These are phyloP conservation scores for Anas georgica DNA, from an alignment of 2,797 vertebrate genomes.

Conservation along the genomic window DNA sequence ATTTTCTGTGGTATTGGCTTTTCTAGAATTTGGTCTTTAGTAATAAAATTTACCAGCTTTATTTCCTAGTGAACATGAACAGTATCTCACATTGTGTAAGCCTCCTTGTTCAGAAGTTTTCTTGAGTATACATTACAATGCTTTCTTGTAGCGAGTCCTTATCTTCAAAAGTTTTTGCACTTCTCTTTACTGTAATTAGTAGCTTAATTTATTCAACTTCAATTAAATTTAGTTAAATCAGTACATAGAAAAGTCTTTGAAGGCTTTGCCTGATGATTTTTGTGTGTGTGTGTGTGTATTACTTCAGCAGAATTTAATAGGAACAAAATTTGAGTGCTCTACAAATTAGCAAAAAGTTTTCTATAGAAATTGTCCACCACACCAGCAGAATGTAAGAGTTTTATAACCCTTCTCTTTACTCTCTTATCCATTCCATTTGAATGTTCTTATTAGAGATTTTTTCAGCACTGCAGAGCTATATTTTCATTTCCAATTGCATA, in stretches of 20 bases:
- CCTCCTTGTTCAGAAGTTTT: background rate
- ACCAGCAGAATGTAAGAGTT: background rate
- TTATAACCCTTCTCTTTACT: background rate
- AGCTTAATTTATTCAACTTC: background rate
- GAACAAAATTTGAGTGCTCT: background rate
- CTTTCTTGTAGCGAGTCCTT: background rate
- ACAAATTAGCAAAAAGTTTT: background rate
- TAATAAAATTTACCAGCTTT: background rate
- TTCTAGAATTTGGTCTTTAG: background rate
- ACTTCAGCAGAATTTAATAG: background rate
- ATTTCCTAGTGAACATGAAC: background rate
- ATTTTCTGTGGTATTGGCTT: background rate
- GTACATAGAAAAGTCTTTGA: background rate
- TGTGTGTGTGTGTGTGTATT: background rate
- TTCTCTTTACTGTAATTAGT: background rate
- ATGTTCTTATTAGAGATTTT: background rate
- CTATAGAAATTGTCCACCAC: background rate
- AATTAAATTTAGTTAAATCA: background rate
- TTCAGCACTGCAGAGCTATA: background rate
- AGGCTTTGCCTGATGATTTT: background rate
- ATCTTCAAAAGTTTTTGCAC: slow-evolving; percentile 6
- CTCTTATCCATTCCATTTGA: background rate
- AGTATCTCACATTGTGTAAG: background rate
- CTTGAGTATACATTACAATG: background rate
- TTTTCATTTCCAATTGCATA: background rate